Evolutionary conservation across 2,888 invertebrate species (phyloP), one percentile per base, ranked within the genome.

Genomic region (Synanthedon vespiformis): DNA sequence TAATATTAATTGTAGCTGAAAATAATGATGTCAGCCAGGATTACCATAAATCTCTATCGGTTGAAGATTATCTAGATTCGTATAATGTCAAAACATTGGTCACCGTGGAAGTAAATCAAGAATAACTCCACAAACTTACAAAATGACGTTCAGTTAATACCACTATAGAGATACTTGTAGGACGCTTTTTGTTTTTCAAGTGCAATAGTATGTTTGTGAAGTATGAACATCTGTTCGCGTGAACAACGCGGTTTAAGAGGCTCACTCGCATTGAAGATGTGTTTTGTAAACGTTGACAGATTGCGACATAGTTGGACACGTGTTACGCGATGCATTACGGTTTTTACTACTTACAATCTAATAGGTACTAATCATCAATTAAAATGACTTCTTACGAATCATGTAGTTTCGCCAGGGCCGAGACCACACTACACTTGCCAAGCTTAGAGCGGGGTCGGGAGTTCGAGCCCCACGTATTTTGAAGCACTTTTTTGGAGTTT

Each of bases 31-130:
- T 16, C 12, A 13, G 12, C 13, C 3, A 22, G 40, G 16, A 11
- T 52, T 40, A 22, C 11, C 34, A 50, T 67, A 67, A 66, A 72
- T 72, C 65, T 66, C 56, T 54, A 61, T 60, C 48, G 53, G 55
- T 51, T 60, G 62, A 64, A 64, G 55, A 61, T 57, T 60, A 61
- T 58, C 62, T 61, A 58, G 59, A 62, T 67, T 57, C 56, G 60
- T 55, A 56, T 10, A 60, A 65, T 59, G 70, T 70, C 70, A 71
- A 67, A 70, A 70, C 69, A 67, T 59, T 63, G 64, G 64, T 65
- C 64, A 58, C 60, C 56, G 34, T 10, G 54, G 57, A 58, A 57
- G 58, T 68, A 65, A 68, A 70, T 70, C 67, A 64, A 58, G 60
- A 59, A 58, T 66, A 61, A 1, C 44, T 14, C 44, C 3, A n/a